These are phyloP conservation scores for Apoderus coryli DNA, from an alignment of 2,888 invertebrate genomes.

Conservation along the genomic window DNA sequence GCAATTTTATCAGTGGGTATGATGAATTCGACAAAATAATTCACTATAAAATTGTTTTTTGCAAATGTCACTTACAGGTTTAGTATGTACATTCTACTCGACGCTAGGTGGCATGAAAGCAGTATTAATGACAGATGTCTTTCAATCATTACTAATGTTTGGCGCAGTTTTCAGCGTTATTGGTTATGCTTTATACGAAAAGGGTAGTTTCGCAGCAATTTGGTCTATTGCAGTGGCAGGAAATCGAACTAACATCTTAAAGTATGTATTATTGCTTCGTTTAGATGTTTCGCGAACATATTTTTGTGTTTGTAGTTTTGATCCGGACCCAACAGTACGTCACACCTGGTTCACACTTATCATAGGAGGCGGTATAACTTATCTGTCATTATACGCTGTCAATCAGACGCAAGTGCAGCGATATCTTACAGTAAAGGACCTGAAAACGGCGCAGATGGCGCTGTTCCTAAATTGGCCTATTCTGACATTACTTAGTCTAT, in stretches of 20 bases:
- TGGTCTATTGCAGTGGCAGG: conserved; percentile 56
- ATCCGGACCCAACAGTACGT: conserved; percentile 64
- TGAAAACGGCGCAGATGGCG: conserved; percentile 55
- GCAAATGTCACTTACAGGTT: conserved; percentile 29
- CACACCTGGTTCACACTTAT: conserved; percentile 72
- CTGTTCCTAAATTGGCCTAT: conserved; percentile 75
- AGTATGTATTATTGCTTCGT: conserved; percentile 33
- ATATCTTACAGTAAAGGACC: conserved; percentile 51
- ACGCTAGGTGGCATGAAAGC: conserved; percentile 86
- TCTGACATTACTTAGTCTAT: conserved; percentile 52
- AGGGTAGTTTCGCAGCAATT: conserved; percentile 55
- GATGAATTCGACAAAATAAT: conserved; percentile 2
- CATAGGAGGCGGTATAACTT: conserved; percentile 70
- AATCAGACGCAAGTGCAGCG: conserved; percentile 77
- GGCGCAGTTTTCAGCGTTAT: conserved; percentile 67
- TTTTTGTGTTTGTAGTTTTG: conserved; percentile 41
- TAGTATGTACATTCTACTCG: conserved; percentile 77
- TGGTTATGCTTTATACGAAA: conserved; percentile 51
- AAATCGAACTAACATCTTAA: conserved; percentile 52
- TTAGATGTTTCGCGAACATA: background rate
- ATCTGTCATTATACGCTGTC: conserved; percentile 69
- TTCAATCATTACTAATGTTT: conserved; percentile 77
- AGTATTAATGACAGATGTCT: conserved; percentile 73
- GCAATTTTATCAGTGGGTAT: conserved; percentile 58
- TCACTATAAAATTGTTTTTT: conserved; percentile 3